Percentiles rank a stretch among this genome's conserved stretches.
Conservation (phyloP, 2,888 invertebrate species). For the Iselma pallidipennis region DNA sequence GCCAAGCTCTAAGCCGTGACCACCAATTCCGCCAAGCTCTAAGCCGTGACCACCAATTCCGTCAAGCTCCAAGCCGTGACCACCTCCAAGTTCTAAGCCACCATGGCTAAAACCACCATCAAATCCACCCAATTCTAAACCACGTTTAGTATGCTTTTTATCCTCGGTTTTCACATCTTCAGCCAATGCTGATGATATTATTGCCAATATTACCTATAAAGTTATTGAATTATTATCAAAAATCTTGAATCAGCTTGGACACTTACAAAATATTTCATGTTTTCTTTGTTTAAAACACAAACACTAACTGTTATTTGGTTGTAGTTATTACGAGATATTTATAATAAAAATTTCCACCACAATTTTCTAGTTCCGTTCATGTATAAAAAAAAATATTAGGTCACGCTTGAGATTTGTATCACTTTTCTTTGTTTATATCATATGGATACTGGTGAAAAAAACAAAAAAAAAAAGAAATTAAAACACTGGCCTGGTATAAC, state of each 20-base stretch:
- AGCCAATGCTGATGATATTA: conserved; percentile 17
- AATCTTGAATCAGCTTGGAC: background rate
- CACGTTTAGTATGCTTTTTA: conserved; percentile 36
- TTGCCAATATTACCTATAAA: conserved; percentile 14
- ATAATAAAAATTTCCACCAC: conserved; percentile 28
- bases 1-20: conserved; percentile 32
- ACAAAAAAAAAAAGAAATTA: conserved; percentile 7
- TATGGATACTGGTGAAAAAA: conserved; percentile 9
- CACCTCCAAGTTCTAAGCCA: conserved; percentile 19
- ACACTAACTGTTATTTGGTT: conserved; percentile 15
- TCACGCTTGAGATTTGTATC: background rate
- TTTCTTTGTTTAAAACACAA: conserved; percentile 9
- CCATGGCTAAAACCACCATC: conserved; percentile 25
- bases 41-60: conserved; percentile 24
- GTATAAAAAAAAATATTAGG: conserved; percentile 27
- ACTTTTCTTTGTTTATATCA: conserved; percentile 6
- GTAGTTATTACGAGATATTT: conserved; percentile 19
- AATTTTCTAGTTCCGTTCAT: conserved; percentile 27
- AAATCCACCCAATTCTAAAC: conserved; percentile 29
- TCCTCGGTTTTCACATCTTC: conserved; percentile 21
- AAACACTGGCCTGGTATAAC: conserved; percentile 12
- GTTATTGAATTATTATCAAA: background rate
- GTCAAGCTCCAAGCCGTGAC: conserved; percentile 12
- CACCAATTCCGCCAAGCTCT: too few species aligned
- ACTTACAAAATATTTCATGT: conserved; percentile 36